These are phyloP conservation scores for Valencia hispanica DNA, from an alignment of 2,797 vertebrate species.

Conservation along the genomic window DNA sequence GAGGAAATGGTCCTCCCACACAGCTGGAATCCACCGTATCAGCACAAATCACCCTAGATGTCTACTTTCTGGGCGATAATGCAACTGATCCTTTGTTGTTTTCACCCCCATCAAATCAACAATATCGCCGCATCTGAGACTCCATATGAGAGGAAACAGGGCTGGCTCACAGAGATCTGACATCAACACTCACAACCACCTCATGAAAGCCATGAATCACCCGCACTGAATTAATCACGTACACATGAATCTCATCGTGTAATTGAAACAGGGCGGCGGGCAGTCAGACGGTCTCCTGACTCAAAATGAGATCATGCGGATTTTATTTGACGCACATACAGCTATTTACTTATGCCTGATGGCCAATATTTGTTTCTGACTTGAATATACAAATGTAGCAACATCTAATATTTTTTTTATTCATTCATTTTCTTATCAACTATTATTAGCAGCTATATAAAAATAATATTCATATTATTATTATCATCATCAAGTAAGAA, in stretches of 20 bases:
- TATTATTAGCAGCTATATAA: no score
- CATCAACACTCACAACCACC: slow-evolving; percentile 15
- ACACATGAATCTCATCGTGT: slow-evolving; percentile 21
- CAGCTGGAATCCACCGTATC: slow-evolving; percentile 42
- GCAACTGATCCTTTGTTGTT: slow-evolving; percentile 24
- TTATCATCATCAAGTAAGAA: neutral
- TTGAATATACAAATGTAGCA: neutral
- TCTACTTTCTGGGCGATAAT: slow-evolving; percentile 27
- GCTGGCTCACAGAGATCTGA: slow-evolving; percentile 9
- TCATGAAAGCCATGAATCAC: slow-evolving; percentile 22
- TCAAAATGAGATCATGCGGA: neutral
- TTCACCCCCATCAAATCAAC: slow-evolving; percentile 18
- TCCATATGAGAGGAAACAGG: slow-evolving; percentile 6
- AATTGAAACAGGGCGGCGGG: slow-evolving; percentile 19
- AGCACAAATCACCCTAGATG: slow-evolving; percentile 55
- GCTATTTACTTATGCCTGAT: neutral
- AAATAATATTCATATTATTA: no score
- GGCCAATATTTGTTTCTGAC: neutral
- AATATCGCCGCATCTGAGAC: neutral
- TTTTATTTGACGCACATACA: neutral
- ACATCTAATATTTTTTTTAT: no score
- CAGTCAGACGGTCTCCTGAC: slow-evolving; percentile 7
- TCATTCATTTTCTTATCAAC: neutral
- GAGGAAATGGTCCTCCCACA: slow-evolving; percentile 58
- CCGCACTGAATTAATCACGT: slow-evolving; percentile 8